Conservation (phyloP, 2,113 vertebrate species). For the Acrocephalus arundinaceus region DNA sequence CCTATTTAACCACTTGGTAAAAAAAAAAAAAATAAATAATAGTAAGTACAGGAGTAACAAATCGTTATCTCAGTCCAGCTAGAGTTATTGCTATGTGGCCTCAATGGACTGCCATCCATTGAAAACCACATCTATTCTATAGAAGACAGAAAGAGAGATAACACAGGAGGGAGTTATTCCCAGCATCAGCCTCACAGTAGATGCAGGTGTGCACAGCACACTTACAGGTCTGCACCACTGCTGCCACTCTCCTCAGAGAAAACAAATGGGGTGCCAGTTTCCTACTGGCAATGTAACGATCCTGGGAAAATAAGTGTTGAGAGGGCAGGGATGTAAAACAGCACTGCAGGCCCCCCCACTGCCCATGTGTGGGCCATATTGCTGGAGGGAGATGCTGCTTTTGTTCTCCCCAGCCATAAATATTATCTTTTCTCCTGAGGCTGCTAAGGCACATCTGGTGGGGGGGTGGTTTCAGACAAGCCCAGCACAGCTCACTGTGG, state of each 20-base stretch:
- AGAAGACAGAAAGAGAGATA: background rate
- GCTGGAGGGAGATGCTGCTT: background rate
- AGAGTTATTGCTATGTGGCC: background rate
- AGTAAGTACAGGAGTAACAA: background rate
- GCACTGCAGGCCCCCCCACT: background rate
- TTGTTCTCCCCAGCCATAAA: background rate
- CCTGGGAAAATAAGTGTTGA: background rate
- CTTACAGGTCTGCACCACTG: background rate
- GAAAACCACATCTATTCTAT: background rate
- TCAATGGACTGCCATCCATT: background rate
- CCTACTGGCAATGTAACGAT: background rate
- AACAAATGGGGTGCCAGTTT: background rate
- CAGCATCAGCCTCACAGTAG: rapidly evolving
- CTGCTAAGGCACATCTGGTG: background rate
- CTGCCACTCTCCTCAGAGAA: background rate
- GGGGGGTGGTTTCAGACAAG: background rate
- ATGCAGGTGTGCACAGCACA: background rate
- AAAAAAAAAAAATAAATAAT: background rate
- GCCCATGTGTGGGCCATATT: background rate
- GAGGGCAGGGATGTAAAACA: background rate
- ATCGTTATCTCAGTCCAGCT: background rate
- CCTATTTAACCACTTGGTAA: background rate
- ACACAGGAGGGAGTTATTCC: background rate
- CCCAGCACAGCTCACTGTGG: rapidly evolving
- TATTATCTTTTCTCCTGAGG: background rate